phyloP scores from a whole-genome alignment of 2,797 vertebrate genomes.

The Natrix natrix region DNA sequence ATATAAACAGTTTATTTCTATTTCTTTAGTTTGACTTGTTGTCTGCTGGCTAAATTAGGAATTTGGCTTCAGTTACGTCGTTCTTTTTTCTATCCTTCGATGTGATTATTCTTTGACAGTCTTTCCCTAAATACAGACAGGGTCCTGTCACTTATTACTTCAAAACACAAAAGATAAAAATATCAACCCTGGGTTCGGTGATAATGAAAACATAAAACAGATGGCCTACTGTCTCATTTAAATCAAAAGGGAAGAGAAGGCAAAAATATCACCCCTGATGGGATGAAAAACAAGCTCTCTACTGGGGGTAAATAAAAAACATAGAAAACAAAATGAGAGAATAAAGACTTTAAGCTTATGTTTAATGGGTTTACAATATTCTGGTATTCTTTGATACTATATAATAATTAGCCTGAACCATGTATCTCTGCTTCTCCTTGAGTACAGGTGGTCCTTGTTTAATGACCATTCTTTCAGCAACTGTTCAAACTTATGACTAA shows the following conservation, averaged over 20 bases:
- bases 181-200: neutral
- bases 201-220: neutral
- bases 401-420: neutral
- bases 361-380: slow-evolving; percentile 39
- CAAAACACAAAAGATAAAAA: slow-evolving; percentile 12
- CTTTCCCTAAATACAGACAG: neutral
- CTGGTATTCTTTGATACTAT: slow-evolving; percentile 11
- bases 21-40: neutral
- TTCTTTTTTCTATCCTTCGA: neutral
- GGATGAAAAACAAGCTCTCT: neutral
- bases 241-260: slow-evolving; percentile 28
- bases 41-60: neutral
- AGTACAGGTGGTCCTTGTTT: neutral
- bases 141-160: neutral
- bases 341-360: slow-evolving; percentile 28
- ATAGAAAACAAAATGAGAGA: slow-evolving; percentile 7
- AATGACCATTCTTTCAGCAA: neutral
- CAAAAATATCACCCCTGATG: slow-evolving; percentile 16
- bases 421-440: neutral
- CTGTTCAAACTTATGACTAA: neutral
- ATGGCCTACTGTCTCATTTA: neutral
- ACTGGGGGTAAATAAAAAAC: slow-evolving; percentile 17
- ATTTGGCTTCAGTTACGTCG: neutral
- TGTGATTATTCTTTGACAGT: neutral
- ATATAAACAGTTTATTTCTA: neutral